Percentiles rank a stretch among this genome's conserved stretches.
Evolutionary conservation across 1,140 invertebrate species (phyloP).

Genomic region (Bombus turneri): DNA sequence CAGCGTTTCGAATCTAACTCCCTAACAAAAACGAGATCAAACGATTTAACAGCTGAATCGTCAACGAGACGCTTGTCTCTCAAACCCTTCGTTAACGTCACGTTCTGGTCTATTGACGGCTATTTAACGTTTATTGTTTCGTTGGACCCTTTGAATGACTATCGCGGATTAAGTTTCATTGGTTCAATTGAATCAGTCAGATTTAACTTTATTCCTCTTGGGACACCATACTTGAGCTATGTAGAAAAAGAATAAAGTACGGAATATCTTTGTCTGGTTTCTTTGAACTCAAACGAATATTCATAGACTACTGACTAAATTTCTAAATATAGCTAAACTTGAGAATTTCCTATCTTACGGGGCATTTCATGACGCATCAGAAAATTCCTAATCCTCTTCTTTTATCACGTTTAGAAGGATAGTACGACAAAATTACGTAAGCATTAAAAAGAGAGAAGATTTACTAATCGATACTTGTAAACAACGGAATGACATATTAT

Average conservation of each 20-base stretch:
- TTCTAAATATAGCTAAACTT: not conserved
- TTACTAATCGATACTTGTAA: conserved; percentile 9
- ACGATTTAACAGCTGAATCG: conserved; percentile 27
- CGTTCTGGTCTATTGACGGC: not conserved
- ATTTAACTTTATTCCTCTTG: conserved; percentile 8
- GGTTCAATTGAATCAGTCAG: conserved; percentile 24
- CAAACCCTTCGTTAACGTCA: not conserved
- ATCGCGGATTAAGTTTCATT: conserved; percentile 24
- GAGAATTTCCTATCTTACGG: not conserved
- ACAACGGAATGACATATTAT: conserved; percentile 36
- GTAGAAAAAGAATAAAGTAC: not conserved
- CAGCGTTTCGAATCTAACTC: conserved; percentile 20
- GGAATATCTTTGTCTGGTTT: too few relatives aligned
- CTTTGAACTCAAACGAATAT: not conserved
- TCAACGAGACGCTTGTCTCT: not conserved
- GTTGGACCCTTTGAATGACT: conserved; percentile 26
- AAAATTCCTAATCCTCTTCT: not conserved
- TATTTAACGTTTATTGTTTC: conserved; percentile 47
- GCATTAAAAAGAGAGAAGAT: not conserved
- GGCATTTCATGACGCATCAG: not conserved
- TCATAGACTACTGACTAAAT: not conserved
- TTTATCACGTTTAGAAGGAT: too few relatives aligned
- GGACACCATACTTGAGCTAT: not conserved
- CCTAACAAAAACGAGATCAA: conserved; percentile 13
- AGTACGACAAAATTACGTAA: not conserved